Evolutionary conservation across 2,888 invertebrate genomes (phyloP), one percentile per base, ranked within the genome.

Genomic region (Electrophaes corylata): DNA sequence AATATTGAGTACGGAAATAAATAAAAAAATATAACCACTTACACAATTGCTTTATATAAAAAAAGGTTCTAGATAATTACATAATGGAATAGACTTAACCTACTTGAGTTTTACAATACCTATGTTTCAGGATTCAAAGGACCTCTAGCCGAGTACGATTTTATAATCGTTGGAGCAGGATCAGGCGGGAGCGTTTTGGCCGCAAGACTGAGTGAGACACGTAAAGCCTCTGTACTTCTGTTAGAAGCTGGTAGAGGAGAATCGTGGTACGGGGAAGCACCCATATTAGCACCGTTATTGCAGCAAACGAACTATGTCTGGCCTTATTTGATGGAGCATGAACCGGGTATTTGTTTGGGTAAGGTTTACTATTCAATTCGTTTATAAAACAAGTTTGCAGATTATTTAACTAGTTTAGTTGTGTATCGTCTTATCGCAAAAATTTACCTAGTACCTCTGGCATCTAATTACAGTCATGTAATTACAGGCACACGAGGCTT

Each of bases 261-360:
- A 60, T 83, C 86, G 1, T 57, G 86, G 16, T 63, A 91, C 20
- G 88, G 88, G 0, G 86, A 88, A 23, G 81, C 91, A 16, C 93
- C 92, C 0, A 69, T 88, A 40, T 56, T 93, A 11, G 92, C 92
- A 1, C 86, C 88, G 0, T 20, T 86, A 14, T 73, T 92, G 23
- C 90, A 91, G 51, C 83, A 77, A 46, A 89, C 90, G 0, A 74
- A 82, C 43, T 86, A 89, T 58, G 88, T 91, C 16, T 93, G 93
- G 93, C 89, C 86, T 0, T 93, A 92, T 67, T 81, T 92, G 20
- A 93, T 93, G 74, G 93, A 94, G 64, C 90, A 89, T 23, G 92
- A 93, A 67, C 82, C 84, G 0, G 88, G 87, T 12, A 92, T 93
- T 11, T 94, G 93, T 57, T 85, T 86, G 65, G 93, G 79, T 78